These are phyloP conservation scores for Rattus rattus DNA, from an alignment of 2,113 vertebrate genomes.

Conservation along the genomic window DNA sequence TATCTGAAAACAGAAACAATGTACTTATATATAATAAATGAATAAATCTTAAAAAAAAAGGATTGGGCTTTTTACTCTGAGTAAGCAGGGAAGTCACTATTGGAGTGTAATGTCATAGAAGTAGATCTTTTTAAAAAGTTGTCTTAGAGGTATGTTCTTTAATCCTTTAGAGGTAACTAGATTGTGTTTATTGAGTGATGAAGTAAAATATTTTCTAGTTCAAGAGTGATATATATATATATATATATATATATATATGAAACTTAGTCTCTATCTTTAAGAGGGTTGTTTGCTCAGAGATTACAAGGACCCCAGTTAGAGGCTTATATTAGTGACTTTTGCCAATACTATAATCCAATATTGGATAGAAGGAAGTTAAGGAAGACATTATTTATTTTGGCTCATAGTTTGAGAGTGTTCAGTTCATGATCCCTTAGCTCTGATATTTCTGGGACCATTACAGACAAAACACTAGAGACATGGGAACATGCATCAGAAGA, in stretches of 20 bases:
- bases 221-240: not conserved
- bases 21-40: too few relatives aligned
- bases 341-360: not conserved
- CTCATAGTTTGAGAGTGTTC: not conserved
- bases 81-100: not conserved
- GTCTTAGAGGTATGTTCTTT: not conserved
- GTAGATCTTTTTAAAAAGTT: not conserved
- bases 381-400: not conserved
- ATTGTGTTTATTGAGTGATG: not conserved
- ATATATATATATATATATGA: too few relatives aligned
- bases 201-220: not conserved
- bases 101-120: not conserved
- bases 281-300: not conserved
- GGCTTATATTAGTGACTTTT: not conserved
- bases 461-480: not conserved
- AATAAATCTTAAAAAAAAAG: too few relatives aligned
- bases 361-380: not conserved
- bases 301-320: not conserved
- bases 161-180: not conserved
- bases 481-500: not conserved
- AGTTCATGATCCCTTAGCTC: not conserved
- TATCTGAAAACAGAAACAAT: too few relatives aligned
- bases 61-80: not conserved
- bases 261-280: not conserved
- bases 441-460: not conserved